Conservation (phyloP, 2,113 vertebrate species). For the Coturnix japonica region DNA sequence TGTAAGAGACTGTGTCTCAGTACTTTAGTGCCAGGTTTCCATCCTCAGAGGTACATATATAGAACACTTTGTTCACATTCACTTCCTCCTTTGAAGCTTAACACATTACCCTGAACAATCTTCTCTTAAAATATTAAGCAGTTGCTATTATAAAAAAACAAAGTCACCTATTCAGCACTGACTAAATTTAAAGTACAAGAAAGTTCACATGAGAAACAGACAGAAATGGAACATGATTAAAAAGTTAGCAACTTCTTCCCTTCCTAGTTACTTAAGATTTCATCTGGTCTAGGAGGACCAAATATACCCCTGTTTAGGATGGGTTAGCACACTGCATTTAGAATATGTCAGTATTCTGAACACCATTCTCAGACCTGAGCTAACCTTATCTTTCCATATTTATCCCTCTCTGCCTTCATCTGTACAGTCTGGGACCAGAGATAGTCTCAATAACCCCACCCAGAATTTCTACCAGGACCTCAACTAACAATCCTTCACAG, state of each 20-base stretch:
- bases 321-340: neutral
- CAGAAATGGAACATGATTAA: neutral
- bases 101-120: neutral
- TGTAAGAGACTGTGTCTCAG: neutral
- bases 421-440: neutral
- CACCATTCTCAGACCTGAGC: neutral
- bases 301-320: neutral
- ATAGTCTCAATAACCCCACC: neutral
- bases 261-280: neutral
- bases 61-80: neutral
- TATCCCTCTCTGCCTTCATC: neutral
- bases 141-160: neutral
- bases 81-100: neutral
- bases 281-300: neutral
- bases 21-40: neutral
- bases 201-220: neutral
- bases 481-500: neutral
- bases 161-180: neutral
- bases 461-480: neutral
- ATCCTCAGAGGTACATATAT: rapidly evolving
- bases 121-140: neutral
- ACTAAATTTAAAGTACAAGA: neutral
- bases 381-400: neutral
- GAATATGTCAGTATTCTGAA: neutral
- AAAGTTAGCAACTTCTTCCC: neutral